Percentiles rank a stretch among this genome's conserved stretches.
Evolutionary conservation across 1,140 invertebrate genomes (phyloP).

Genomic region (Leptopilina boulardi): DNA sequence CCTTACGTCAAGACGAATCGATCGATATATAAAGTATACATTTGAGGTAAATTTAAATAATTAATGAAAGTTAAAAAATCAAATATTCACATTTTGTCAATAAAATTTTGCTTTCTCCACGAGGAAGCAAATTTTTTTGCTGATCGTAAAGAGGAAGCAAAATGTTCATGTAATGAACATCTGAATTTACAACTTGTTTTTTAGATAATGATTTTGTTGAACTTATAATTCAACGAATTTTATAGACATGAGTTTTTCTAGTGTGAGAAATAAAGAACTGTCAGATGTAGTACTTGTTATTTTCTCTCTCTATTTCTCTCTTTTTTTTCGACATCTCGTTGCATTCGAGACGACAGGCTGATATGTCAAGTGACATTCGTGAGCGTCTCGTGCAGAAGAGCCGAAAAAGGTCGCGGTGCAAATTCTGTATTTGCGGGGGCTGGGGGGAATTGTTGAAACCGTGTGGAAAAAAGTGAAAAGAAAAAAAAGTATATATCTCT

Average conservation of each 20-base stretch:
- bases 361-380: constrained; percentile 9
- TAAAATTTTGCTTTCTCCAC: too few relatives aligned
- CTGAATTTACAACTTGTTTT: too few relatives aligned
- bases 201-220: not conserved
- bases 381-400: constrained; percentile 8
- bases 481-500: not conserved
- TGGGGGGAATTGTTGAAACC: not conserved
- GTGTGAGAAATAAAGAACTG: not conserved
- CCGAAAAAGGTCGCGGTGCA: constrained; percentile 10
- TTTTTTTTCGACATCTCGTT: not conserved
- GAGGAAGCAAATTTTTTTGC: too few relatives aligned
- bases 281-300: not conserved
- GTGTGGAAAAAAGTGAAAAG: not conserved
- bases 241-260: not conserved
- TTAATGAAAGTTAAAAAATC: too few relatives aligned
- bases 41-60: too few relatives aligned
- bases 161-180: too few relatives aligned
- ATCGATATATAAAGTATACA: too few relatives aligned
- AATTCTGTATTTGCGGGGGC: not conserved
- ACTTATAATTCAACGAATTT: not conserved
- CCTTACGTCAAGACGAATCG: too few relatives aligned
- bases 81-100: too few relatives aligned
- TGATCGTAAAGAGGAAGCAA: too few relatives aligned
- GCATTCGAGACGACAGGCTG: not conserved
- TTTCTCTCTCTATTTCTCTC: not conserved